Conservation (phyloP, 2,888 invertebrate species). For the Dusona sp. region DNA sequence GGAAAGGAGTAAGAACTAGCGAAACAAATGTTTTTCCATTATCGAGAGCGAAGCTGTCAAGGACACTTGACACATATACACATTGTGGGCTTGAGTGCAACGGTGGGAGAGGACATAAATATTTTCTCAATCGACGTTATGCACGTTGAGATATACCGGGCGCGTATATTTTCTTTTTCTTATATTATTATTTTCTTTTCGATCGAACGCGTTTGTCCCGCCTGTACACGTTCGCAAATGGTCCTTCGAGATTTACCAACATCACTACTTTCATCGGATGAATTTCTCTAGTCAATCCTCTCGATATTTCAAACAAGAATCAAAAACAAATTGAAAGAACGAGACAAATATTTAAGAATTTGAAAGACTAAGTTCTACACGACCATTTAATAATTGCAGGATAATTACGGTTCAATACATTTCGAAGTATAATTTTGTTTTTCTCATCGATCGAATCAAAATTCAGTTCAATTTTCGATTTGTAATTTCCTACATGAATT, state of each 20-base stretch:
- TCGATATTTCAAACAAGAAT: not conserved
- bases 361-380: too few species aligned
- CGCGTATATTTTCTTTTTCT: slow-evolving; percentile 2
- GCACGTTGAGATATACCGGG: slow-evolving; percentile 41
- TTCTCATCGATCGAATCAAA: not conserved
- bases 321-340: not conserved
- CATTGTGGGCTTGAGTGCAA: slow-evolving; percentile 25
- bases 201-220: slow-evolving; percentile 35
- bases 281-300: not conserved
- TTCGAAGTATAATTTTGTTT: not conserved
- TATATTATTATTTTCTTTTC: slow-evolving; percentile 50
- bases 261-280: not conserved
- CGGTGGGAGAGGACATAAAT: slow-evolving; percentile 55
- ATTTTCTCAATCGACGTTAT: slow-evolving; percentile 65
- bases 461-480: too few species aligned
- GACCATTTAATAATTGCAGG: too few species aligned
- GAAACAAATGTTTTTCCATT: slow-evolving; percentile 56
- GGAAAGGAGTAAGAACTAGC: not conserved
- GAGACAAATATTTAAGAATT: not conserved
- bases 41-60: slow-evolving; percentile 30
- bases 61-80: slow-evolving; percentile 23
- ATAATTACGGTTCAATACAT: not conserved
- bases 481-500: too few species aligned
- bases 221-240: slow-evolving; percentile 4
- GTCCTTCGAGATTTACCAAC: not conserved